Evolutionary conservation across 2,797 vertebrate genomes (phyloP).

Genomic region (Balearica regulorum): DNA sequence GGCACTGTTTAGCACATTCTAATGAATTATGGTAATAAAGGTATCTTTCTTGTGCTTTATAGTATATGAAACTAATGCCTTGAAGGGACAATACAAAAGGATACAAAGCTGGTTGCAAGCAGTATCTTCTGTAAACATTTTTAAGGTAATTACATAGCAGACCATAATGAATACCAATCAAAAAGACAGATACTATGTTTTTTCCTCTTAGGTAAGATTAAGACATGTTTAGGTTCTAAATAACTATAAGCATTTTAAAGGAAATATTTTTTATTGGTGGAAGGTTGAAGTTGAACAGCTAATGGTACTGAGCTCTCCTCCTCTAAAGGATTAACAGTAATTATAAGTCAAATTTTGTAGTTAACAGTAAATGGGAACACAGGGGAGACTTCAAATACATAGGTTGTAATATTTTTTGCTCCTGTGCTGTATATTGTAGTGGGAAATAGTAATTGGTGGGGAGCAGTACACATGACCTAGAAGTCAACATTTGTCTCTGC

Average conservation of each 20-base stretch:
- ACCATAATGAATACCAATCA: background rate
- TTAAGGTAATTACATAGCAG: slow-evolving; percentile 25
- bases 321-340: background rate
- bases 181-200: background rate
- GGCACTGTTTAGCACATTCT: slow-evolving; percentile 27
- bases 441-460: background rate
- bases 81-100: background rate
- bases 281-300: background rate
- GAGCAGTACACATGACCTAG: background rate
- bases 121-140: slow-evolving; percentile 25
- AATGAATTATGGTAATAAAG: slow-evolving; percentile 53
- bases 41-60: slow-evolving; percentile 17
- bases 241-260: background rate
- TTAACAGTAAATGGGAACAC: background rate
- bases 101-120: background rate
- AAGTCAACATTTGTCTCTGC: background rate
- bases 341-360: background rate
- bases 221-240: background rate
- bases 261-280: background rate
- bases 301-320: background rate
- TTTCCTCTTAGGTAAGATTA: slow-evolving; percentile 6
- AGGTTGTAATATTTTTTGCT: background rate
- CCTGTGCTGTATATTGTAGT: background rate
- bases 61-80: slow-evolving; percentile 6
- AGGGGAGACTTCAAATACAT: background rate